Evolutionary conservation across 2,797 vertebrate genomes (phyloP), one percentile per base, ranked within the genome.

Genomic region (Acanthiza pusilla): DNA sequence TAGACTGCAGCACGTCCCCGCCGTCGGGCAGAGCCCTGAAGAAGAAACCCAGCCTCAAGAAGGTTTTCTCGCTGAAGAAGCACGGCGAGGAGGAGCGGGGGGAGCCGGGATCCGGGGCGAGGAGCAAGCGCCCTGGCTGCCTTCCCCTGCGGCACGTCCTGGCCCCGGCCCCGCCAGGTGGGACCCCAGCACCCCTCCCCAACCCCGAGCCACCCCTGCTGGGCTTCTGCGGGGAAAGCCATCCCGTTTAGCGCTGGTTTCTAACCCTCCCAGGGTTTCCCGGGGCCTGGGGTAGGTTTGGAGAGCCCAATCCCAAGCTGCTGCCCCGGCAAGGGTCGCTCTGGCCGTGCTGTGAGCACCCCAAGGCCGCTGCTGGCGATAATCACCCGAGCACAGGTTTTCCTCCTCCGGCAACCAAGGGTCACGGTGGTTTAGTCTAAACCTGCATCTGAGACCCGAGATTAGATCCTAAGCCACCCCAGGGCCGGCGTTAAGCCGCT

Each of bases 31-130:
- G 86, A 89, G 58, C 53, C 11, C 9, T 9, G 3, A 98, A 92
- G 57, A 98, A 63, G 85, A 98, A 94, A 63, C 61, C 97, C 26
- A 97, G 95, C 57, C 96, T 97, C 62, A 97, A 89, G 95, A 98
- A 18, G 85, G 96, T 71, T 11, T 94, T 96, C 13, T 98, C 98
- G 30, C 50, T 97, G 18, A 97, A 95, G 78, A 98, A 93, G 83
- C 81, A 76, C 0, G 4, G 87, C 5, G 97, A 97, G 47, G 85
- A 79, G 12, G 91, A 75, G 38, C 92, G 83, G 89, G 91, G 45
- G 15, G 40, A 93, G 25, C 2, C 3, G 0, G 66, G 60, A 11
- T 30, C n/a, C 0, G 54, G 66, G 40, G 61, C 11, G 1, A 67
- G 23, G 3, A 91, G 94, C 91, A 96, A 92, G 58, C 93, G 88